Evolutionary conservation across 2,113 vertebrate genomes (phyloP), one percentile per base, ranked within the genome.

Genomic region (Xiphophorus couchianus): DNA sequence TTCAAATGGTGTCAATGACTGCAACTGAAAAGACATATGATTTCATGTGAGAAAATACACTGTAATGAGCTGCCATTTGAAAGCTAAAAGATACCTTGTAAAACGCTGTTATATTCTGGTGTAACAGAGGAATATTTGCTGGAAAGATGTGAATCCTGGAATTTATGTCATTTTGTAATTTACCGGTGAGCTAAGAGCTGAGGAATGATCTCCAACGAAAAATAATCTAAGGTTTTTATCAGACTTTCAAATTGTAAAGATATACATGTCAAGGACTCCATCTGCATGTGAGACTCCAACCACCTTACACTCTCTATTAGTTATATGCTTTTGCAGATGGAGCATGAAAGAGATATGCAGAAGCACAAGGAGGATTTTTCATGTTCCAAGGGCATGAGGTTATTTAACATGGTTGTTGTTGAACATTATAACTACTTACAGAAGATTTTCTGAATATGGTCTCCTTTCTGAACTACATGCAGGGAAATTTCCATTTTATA

Each of bases 31-130:
- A 78, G 62, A 30, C 66, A 58, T 44, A 27, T 71, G 65, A 82
- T 74, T 71, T 84, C 27, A 80, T 71, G 63, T 74, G 67, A 72
- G 76, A 69, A 74, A 77, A 78, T 25, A 64, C 51, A 70, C 19
- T 51, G 8, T 80, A 76, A 78, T 62, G 15, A 82, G 68, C 62
- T 62, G 15, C 29, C 64, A 68, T 76, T 74, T 82, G 51, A 74
- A 66, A 73, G 68, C 64, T 74, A 66, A 67, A 78, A 74, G 17
- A 58, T 77, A 61, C 13, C 39, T 37, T 42, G 39, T 42, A 42
- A 42, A 42, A 42, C 10, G 35, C 12, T 15, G 14, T 42, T 14
- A 42, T 42, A 42, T 42, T 42, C 39, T 42, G 39, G 12, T 35
- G 65, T 39, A 42, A 65, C 30, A 63, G 51, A 25, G 7, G 51